Evolutionary conservation across 92 coral and sea anemone species (phyloP).

Genomic region (Porites cylindrica): DNA sequence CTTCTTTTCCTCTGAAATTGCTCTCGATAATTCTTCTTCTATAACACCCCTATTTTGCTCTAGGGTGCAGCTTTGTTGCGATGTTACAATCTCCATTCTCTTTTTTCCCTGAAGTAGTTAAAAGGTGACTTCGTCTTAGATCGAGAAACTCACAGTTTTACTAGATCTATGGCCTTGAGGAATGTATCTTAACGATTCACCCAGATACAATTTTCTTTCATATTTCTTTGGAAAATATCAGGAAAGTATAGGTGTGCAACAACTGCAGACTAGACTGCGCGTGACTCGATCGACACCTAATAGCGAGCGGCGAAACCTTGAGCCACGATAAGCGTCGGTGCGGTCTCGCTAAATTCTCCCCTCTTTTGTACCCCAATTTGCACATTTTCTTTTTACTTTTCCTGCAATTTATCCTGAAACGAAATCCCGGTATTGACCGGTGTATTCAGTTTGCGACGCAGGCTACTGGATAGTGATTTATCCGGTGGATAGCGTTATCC

Average conservation of each 20-base stretch:
- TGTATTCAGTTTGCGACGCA: slow-evolving; percentile 30
- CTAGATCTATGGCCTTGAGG: slow-evolving; percentile 42
- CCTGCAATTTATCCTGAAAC: slow-evolving; percentile 19
- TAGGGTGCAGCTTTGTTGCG: slow-evolving; percentile 32
- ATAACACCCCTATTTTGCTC: slow-evolving; percentile 5
- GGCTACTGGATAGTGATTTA: slow-evolving; percentile 15
- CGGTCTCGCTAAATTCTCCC: not conserved
- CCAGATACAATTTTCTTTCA: slow-evolving; percentile 20
- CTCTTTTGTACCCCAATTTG: slow-evolving; percentile 24
- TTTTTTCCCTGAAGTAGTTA: not conserved
- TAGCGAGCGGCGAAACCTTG: slow-evolving; percentile 32
- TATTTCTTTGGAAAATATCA: slow-evolving; percentile 31
- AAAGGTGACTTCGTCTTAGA: slow-evolving; percentile 16
- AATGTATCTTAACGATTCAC: slow-evolving; percentile 40
- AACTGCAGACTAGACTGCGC: slow-evolving; percentile 31
- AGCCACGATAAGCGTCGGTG: slow-evolving; percentile 25
- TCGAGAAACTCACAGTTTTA: not conserved
- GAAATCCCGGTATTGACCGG: not conserved
- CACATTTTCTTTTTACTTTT: slow-evolving; percentile 31
- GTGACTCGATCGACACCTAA: slow-evolving; percentile 25
- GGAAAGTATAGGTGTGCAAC: slow-evolving; percentile 35
- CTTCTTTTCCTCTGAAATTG: not conserved
- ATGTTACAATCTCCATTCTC: slow-evolving; percentile 26
- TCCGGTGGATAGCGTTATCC: no score
- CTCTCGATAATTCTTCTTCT: no score